Evolutionary conservation across 2,797 vertebrate species (phyloP).

Genomic region (Netta rufina): DNA sequence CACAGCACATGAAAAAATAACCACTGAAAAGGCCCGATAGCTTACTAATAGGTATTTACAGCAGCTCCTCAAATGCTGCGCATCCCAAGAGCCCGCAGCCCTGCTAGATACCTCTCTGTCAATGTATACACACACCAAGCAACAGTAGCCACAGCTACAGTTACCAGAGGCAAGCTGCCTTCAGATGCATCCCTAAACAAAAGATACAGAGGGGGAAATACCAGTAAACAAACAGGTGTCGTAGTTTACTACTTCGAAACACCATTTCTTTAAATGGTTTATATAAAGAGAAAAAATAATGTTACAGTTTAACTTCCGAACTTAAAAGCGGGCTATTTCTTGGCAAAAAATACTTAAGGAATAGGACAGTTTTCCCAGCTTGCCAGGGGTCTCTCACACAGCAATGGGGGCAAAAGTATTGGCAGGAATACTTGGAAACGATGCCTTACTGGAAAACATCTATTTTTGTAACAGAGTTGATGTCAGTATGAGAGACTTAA

Average conservation of each 20-base stretch:
- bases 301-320: not conserved
- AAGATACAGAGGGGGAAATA: not conserved
- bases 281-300: not conserved
- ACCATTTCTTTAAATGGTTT: not conserved
- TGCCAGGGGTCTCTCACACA: not conserved
- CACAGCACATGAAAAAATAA: not conserved
- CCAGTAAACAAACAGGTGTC: not conserved
- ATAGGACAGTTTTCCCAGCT: not conserved
- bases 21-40: not conserved
- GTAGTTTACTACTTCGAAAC: not conserved
- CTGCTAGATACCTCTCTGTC: not conserved
- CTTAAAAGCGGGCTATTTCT: not conserved
- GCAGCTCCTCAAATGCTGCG: not conserved
- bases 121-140: not conserved
- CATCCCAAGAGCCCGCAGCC: not conserved
- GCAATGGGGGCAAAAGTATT: not conserved
- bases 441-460: not conserved
- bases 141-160: constrained; percentile 28
- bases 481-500: not conserved
- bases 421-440: not conserved
- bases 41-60: not conserved
- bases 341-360: not conserved
- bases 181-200: not conserved
- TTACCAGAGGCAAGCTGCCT: not conserved
- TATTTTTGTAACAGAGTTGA: not conserved